Evolutionary conservation across 2,113 vertebrate genomes (phyloP), one percentile per base, ranked within the genome.

Genomic region (Amphiprion ocellaris): DNA sequence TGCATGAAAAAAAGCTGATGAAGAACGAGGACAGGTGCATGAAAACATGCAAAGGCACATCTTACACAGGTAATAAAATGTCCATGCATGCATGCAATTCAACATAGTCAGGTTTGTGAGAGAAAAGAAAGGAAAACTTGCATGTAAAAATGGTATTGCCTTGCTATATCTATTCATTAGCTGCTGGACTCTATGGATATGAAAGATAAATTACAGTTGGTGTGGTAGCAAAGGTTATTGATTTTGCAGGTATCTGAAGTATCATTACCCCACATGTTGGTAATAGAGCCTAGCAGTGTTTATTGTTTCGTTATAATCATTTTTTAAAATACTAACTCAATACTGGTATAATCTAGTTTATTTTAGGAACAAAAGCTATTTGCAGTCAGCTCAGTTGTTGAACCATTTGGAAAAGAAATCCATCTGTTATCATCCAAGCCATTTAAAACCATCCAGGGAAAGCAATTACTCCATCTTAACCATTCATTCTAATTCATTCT

Each of bases 361-460:
- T 39, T 68, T 68, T 24, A 44, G 41, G 19, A 69, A 47, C 23
- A 47, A 11, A 4, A 58, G n/a, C 17, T 47, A 4, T 52, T 33
- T 69, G 19, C 11, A 59, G 11, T 50, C 10, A 26, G 30, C 24
- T 65, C 4, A 19, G 71, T 24, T 24, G 33, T 26, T 56, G 24
- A 74, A 24, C 37, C 0, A 47, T 70, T 74, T 62, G 3, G 37
- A 9, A 28, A 54, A 41, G 23, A 5, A 12, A 44, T 15, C 1
- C 33, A 4, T 37, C 30, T 28, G 14, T 77, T 56, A 46, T 69
- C 12, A 60, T 62, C 68, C 50, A 54, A 37, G 28, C 72, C 16
- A 41, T 58, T 59, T 26, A 8, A 9, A 2, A 26, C 15, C 19
- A 49, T 81, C 52, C 53, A 28, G 3, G 16, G 53, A 26, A 59